Evolutionary conservation across 1,140 invertebrate genomes (phyloP), one percentile per base, ranked within the genome.

Genomic region (Euura lappo): DNA sequence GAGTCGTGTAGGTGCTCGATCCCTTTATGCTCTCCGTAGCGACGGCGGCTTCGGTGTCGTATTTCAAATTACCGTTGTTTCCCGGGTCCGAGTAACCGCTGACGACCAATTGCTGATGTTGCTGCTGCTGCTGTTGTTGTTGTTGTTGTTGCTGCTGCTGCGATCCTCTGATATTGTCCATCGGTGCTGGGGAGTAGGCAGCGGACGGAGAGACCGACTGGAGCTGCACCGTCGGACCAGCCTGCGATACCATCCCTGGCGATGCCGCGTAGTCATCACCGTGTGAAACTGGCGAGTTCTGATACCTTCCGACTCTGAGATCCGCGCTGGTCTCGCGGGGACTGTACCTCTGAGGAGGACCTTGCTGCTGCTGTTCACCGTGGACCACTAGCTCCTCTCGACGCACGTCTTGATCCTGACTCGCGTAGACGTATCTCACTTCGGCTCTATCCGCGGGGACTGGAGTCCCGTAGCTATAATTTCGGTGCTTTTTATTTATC

Each of bases 1-100:
- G 73, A 0, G 85, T 88, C 3, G 87, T 85, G 65, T 88, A 86
- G 2, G 87, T 88, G 65, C 81, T 87, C 0, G 80, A 78, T 0
- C 76, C 76, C 69, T 88, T 88, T 42, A 88, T 80, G 28, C 76
- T 79, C 0, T 86, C 86, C 3, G 81, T 68, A 0, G 83, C 75
- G 0, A 75, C 77, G 2, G 78, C 78, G 0, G 80, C 65, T 2
- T 81, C 77, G 0, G 80, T 71, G 2, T 81, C 83, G 73, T 84
- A 85, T 70, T 85, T 85, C 47, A 85, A 74, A 2, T 76, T 77
- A 0, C 73, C 77, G 7, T 68, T 71, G 28, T 75, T 79, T 6
- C 73, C 75, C 2, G 76, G 69, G 6, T 70, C 74, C 0, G 80
- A 42, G n/a, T 80, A 81, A 6, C 78, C 76, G 43, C 77, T 46